Evolutionary conservation across 2,113 vertebrate genomes (phyloP).

Genomic region (Tachuris rubrigastra): DNA sequence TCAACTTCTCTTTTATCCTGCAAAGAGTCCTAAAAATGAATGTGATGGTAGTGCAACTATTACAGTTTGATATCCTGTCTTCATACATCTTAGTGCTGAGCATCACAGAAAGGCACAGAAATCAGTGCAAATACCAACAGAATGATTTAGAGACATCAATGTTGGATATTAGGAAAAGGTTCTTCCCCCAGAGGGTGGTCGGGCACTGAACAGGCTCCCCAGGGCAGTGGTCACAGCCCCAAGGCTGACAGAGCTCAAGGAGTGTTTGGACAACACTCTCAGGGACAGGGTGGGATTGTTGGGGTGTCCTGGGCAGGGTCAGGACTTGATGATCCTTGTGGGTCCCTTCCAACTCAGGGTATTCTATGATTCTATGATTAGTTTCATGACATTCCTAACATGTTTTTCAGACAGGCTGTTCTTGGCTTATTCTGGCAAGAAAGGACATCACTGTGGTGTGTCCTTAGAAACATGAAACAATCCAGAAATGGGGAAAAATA

Average conservation of each 20-base stretch:
- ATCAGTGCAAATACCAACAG: neutral
- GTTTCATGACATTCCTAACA: neutral
- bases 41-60: neutral
- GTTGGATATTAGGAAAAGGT: rapidly evolving
- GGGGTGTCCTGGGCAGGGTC: neutral
- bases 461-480: neutral
- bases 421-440: neutral
- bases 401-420: neutral
- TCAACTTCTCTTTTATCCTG: neutral
- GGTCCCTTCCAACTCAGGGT: neutral
- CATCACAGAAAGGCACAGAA: neutral
- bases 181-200: neutral
- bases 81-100: neutral
- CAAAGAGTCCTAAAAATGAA: constrained; percentile 2
- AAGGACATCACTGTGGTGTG: neutral
- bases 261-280: rapidly evolving
- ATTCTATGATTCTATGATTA: neutral
- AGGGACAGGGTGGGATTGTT: neutral
- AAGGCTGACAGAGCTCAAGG: neutral
- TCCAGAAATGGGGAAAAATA: neutral
- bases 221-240: neutral
- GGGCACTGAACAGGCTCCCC: neutral
- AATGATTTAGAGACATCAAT: rapidly evolving
- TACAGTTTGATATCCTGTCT: neutral
- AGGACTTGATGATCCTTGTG: neutral